Evolutionary conservation across 2,888 invertebrate genomes (phyloP).

Genomic region (Matsumyia berberina): DNA sequence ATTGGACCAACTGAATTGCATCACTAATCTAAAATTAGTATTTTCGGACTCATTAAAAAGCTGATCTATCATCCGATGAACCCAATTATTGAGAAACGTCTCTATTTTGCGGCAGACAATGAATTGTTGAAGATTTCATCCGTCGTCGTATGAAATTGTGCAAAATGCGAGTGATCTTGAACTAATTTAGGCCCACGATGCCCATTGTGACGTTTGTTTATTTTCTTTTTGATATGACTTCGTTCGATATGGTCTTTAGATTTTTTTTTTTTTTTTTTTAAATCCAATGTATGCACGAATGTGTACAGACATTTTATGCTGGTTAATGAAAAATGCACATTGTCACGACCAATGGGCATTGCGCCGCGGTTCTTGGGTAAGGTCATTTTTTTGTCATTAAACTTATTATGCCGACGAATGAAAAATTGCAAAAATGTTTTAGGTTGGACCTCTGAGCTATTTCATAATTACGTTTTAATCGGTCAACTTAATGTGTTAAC

Average conservation of each 20-base stretch:
- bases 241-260: slow-evolving; percentile 13
- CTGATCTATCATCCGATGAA: slow-evolving; percentile 33
- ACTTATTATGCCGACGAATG: slow-evolving; percentile 5
- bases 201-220: slow-evolving; percentile 9
- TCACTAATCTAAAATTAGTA: slow-evolving; percentile 16
- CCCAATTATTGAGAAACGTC: slow-evolving; percentile 35
- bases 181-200: slow-evolving; percentile 45
- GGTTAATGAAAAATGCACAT: slow-evolving; percentile 46
- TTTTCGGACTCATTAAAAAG: slow-evolving; percentile 32
- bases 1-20: slow-evolving; percentile 33
- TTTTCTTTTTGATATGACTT: slow-evolving; percentile 11
- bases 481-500: background rate
- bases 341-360: slow-evolving; percentile 47
- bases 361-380: slow-evolving; percentile 43
- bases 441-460: background rate
- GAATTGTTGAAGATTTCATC: slow-evolving; percentile 24
- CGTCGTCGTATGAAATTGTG: slow-evolving; percentile 41
- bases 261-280: slow-evolving; percentile 15
- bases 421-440: slow-evolving; percentile 5
- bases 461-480: slow-evolving; percentile 15
- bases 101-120: slow-evolving; percentile 20
- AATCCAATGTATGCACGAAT: background rate
- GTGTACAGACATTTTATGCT: slow-evolving; percentile 7
- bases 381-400: slow-evolving; percentile 47
- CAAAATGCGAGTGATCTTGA: slow-evolving; percentile 65